Percentiles rank a stretch among this genome's conserved stretches.
Conservation (phyloP, 2,113 vertebrate genomes). For the Chionodraco myersi region DNA sequence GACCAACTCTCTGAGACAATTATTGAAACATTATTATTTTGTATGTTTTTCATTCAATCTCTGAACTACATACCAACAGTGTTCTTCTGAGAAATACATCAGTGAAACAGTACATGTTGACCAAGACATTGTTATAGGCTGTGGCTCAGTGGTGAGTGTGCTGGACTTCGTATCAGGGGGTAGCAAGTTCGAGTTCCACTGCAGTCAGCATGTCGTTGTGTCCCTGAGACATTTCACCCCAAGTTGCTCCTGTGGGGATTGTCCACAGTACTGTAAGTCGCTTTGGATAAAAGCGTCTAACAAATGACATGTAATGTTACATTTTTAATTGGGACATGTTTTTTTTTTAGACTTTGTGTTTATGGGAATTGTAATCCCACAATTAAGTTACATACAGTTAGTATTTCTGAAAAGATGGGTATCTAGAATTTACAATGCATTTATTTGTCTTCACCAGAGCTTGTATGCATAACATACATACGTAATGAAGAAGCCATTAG, state of each 20-base stretch:
- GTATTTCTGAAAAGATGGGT: background rate
- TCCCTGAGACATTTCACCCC: too few species aligned
- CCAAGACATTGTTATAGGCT: too few species aligned
- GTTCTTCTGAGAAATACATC: background rate
- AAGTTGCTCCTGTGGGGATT: too few species aligned
- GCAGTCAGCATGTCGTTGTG: too few species aligned
- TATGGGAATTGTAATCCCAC: background rate
- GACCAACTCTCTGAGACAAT: conserved; percentile 30
- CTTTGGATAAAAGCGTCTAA: too few species aligned
- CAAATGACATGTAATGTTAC: too few species aligned
- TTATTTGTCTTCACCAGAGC: background rate
- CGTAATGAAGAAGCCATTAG: background rate
- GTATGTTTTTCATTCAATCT: conserved; percentile 23
- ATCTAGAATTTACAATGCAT: background rate
- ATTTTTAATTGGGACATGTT: too few species aligned
- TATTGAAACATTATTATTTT: conserved; percentile 41
- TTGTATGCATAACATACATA: background rate
- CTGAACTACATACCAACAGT: conserved; percentile 2
- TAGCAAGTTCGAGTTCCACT: too few species aligned
- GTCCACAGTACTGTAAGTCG: too few species aligned
- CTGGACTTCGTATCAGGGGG: too few species aligned
- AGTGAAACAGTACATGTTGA: background rate
- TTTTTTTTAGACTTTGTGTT: background rate
- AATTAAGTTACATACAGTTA: too few species aligned
- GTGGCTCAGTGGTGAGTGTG: too few species aligned